Conservation (phyloP, 2,113 vertebrate species). For the Microtus richardsoni region DNA sequence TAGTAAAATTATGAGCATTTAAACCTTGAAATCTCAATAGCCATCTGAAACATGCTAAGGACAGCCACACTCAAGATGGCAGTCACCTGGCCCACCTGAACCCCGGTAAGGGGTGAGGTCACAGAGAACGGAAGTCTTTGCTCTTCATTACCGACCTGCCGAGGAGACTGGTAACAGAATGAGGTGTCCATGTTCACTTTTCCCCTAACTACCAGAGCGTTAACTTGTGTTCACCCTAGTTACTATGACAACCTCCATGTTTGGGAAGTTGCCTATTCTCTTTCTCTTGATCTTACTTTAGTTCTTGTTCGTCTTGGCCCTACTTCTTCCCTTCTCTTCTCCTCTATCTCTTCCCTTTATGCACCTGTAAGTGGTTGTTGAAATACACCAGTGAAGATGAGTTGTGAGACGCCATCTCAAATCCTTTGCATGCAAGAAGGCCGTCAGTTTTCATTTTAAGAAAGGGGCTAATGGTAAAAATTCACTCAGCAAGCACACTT, state of each 20-base stretch:
- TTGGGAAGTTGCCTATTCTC: not conserved
- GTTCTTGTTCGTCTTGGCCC: not conserved
- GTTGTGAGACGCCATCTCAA: conserved; percentile 2
- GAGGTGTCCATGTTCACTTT: not conserved
- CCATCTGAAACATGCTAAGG: not conserved
- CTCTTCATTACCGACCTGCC: not conserved
- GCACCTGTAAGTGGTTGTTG: not conserved
- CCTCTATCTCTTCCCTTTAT: not conserved
- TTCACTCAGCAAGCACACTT: not conserved
- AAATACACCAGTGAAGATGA: not conserved
- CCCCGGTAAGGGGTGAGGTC: not conserved
- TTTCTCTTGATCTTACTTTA: not conserved
- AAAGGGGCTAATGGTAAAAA: not conserved
- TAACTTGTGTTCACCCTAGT: not conserved
- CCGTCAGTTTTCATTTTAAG: conserved; percentile 18
- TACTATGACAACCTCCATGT: not conserved
- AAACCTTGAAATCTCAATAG: not conserved
- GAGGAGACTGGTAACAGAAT: conserved; percentile 21
- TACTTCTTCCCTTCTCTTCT: conserved; percentile 19
- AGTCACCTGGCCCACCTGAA: not conserved
- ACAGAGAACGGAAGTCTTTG: not conserved
- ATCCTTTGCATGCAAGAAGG: conserved; percentile 21
- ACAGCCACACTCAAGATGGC: not conserved
- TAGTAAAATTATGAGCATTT: not conserved
- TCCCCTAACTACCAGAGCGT: not conserved